Evolutionary conservation across 37 sponge, comb jelly and placozoan species (phyloP).

Genomic region (Ephydatia muelleri): DNA sequence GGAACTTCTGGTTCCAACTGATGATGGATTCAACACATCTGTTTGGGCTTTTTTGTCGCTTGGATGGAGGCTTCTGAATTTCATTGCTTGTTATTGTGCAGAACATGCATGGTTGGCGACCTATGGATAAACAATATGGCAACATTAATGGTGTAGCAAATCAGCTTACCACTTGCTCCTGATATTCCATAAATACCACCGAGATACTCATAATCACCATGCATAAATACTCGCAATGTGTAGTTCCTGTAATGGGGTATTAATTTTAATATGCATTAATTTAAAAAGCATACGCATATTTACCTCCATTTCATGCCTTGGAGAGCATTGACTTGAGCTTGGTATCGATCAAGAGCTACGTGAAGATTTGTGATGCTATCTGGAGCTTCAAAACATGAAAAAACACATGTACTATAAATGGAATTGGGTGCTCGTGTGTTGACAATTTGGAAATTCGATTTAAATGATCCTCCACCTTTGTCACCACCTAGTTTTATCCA

Average conservation of each 20-base stretch:
- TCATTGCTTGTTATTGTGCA: no score
- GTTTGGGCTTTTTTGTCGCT: no score
- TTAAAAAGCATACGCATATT: background rate
- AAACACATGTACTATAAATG: conserved; percentile 20
- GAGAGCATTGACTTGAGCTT: conserved; percentile 7
- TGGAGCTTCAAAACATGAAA: conserved; percentile 16
- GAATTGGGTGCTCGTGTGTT: conserved; percentile 33
- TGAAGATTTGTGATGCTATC: conserved; percentile 37
- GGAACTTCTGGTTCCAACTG: no score
- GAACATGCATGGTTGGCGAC: no score
- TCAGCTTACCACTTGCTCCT: conserved; percentile 36
- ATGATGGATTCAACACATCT: no score
- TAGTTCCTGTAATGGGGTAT: no score
- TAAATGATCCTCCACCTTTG: conserved; percentile 44
- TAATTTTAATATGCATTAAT: no score
- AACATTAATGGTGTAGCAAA: no score
- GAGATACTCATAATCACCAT: conserved; percentile 48
- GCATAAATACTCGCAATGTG: conserved; percentile 16
- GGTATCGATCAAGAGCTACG: conserved; percentile 21
- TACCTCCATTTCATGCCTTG: conserved; percentile 41
- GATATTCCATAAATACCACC: conserved; percentile 35
- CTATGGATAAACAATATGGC: no score
- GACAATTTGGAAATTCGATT: conserved; percentile 34
- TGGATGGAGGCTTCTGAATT: no score
- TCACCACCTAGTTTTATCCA: conserved; percentile 55